phyloP scores from a whole-genome alignment of 53 echinoderm and acorn worm genomes.

The Astropecten irregularis region DNA sequence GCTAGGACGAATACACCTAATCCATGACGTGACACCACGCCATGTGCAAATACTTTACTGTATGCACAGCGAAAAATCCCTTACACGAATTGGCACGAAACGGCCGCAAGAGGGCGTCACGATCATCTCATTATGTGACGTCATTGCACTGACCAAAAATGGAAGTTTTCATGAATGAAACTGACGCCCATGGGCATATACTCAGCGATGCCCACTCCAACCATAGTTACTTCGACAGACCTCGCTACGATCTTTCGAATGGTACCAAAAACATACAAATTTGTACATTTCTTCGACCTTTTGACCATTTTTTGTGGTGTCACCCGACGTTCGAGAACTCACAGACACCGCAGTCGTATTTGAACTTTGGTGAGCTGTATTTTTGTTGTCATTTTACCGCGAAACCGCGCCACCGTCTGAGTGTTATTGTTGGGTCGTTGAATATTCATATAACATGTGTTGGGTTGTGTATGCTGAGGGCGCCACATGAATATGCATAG shows the following conservation, averaged over 20 bases:
- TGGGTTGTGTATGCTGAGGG: background rate
- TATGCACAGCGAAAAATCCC: conserved; percentile 25
- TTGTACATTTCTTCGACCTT: background rate
- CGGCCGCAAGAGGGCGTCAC: conserved; percentile 20
- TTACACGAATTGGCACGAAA: conserved; percentile 2
- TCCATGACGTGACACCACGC: too few species aligned
- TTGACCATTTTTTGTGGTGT: background rate
- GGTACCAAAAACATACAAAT: conserved; percentile 6
- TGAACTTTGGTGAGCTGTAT: conserved; percentile 16
- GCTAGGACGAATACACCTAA: too few species aligned
- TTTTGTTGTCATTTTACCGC: conserved; percentile 12
- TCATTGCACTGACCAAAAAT: background rate
- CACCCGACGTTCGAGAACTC: conserved; percentile 16
- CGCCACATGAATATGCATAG: background rate
- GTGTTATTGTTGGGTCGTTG: background rate
- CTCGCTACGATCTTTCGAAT: background rate
- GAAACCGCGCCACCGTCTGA: conserved; percentile 3
- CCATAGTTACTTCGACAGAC: background rate
- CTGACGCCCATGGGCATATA: conserved; percentile 11
- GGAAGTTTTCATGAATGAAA: conserved; percentile 41
- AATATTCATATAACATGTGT: background rate
- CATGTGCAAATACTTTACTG: too few species aligned
- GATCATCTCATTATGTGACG: background rate
- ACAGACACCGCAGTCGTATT: background rate
- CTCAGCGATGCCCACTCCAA: background rate